Evolutionary conservation across 2,888 invertebrate species (phyloP), one percentile per base, ranked within the genome.

Genomic region (Melanotus villosus): DNA sequence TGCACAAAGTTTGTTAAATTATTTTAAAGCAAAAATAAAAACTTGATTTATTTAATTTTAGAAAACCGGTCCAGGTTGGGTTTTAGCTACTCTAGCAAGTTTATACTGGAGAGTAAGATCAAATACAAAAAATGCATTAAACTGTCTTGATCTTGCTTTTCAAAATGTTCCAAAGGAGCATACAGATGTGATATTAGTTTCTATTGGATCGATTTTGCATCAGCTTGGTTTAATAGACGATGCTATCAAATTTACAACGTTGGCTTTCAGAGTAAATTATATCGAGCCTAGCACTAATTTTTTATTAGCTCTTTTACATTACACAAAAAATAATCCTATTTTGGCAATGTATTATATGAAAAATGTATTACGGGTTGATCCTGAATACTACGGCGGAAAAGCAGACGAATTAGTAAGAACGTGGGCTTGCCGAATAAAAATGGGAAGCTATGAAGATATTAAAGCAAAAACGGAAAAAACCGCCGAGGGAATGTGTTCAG

Each of bases 41-140:
- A 32, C 6, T 5, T 32, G 32, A 9, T 59, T 59, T n/a, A 38
- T 57, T 18, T 7, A 5, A 7, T 77, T 80, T 2, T 83, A 94
- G 93, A 89, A 89, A 83, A 84, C 90, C 56, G 92, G 91, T 0
- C 92, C 93, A 0, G 87, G 88, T 71, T 95, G 94, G 94, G 84
- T 93, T 5, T 81, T 93, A 16, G 89, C 90, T 76, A 91, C 92
- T 9, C 80, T 94, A 38, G 91, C 94, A 0, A 92, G 92, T 0
- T 83, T 94, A 14, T 93, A 94, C 82, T 95, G 94, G 94, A 88
- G 94, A 6, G 89, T 92, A 0, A 87, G 91, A 2, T 90, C 91
- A 4, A 91, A 92, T 79, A 87, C 89, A 30, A 86, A 86, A 50
- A 91, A 92, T 79, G 91, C 92, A 0, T 82, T 93, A 5, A 90